A percentile compares a stretch with the other conserved stretches of the same genome.
These are phyloP conservation scores for Corella eumyota DNA, from an alignment of 23 tunicate species.

Conservation along the genomic window DNA sequence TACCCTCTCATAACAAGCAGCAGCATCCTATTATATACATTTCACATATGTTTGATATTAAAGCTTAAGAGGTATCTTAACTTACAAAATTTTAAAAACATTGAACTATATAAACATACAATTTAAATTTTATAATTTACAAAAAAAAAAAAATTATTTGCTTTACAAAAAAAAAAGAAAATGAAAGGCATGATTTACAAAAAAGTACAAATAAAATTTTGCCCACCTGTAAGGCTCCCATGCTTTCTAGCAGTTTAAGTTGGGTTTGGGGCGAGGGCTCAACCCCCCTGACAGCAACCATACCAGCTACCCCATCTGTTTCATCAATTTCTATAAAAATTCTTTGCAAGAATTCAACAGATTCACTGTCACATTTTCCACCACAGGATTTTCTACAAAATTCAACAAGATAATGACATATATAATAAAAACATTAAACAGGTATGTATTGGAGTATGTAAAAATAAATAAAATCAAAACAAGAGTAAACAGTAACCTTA, in stretches of 20 bases:
- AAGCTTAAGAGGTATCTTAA: background rate
- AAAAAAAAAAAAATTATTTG: too few relatives aligned
- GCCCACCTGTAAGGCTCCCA: slow-evolving; percentile 72
- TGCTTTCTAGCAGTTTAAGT: slow-evolving; percentile 58
- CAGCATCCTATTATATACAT: slow-evolving; percentile 44
- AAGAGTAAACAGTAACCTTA: too few relatives aligned
- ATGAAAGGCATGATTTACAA: too few relatives aligned
- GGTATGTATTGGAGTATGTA: too few relatives aligned
- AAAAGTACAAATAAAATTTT: background rate
- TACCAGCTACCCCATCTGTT: slow-evolving; percentile 81
- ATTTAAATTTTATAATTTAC: too few relatives aligned
- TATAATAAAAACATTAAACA: too few relatives aligned
- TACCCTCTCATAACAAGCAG: slow-evolving; percentile 63
- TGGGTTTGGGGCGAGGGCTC: slow-evolving; percentile 58
- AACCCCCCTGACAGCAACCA: slow-evolving; percentile 46
- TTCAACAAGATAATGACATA: background rate
- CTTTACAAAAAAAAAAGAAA: too few relatives aligned
- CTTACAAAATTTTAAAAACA: background rate
- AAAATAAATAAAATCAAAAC: too few relatives aligned
- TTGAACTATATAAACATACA: background rate
- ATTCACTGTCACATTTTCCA: slow-evolving; percentile 12
- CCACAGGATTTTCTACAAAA: slow-evolving; percentile 8
- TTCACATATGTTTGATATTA: background rate
- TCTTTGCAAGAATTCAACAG: slow-evolving; percentile 55
- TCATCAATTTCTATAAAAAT: slow-evolving; percentile 77